Percentiles rank a stretch among this genome's conserved stretches.
These are phyloP conservation scores for Nymphalis urticae DNA, from an alignment of 2,888 invertebrate species.

Conservation along the genomic window DNA sequence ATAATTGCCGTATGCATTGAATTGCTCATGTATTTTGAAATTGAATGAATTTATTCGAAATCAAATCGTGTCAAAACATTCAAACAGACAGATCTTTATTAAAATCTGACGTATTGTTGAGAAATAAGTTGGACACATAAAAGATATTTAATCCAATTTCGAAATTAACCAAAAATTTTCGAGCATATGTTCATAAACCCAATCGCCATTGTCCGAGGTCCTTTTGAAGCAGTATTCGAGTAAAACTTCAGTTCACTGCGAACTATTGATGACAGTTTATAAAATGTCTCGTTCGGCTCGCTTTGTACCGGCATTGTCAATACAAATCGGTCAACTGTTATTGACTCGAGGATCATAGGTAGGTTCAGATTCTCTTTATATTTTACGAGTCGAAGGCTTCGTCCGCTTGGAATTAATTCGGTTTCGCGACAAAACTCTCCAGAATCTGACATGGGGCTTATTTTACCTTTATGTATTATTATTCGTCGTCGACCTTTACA, in stretches of 20 bases:
- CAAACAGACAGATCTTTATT: slow-evolving; percentile 58
- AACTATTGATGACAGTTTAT: slow-evolving; percentile 70
- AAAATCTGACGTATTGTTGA: slow-evolving; percentile 55
- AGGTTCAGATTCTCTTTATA: slow-evolving; percentile 22
- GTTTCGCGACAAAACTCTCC: too few species aligned
- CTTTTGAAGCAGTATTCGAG: slow-evolving; percentile 60
- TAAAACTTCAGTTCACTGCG: slow-evolving; percentile 49
- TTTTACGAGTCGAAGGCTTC: slow-evolving; percentile 22
- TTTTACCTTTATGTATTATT: too few species aligned
- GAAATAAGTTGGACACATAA: slow-evolving; percentile 64
- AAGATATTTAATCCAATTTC: slow-evolving; percentile 75
- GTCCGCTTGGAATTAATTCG: too few species aligned
- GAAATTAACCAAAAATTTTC: slow-evolving; percentile 60
- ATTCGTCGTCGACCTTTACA: too few species aligned
- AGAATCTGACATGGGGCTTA: too few species aligned
- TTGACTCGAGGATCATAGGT: slow-evolving; percentile 51
- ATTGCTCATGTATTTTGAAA: neutral
- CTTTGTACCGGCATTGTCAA: slow-evolving; percentile 46
- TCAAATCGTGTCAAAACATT: slow-evolving; percentile 60
- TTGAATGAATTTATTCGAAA: slow-evolving; percentile 4
- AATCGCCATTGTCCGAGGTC: slow-evolving; percentile 61
- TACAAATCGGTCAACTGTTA: slow-evolving; percentile 52
- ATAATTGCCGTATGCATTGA: neutral
- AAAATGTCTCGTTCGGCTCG: slow-evolving; percentile 56
- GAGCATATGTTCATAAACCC: slow-evolving; percentile 64